These are phyloP conservation scores for Zaprionus inermis DNA, from an alignment of 1,140 invertebrate species.

Conservation along the genomic window DNA sequence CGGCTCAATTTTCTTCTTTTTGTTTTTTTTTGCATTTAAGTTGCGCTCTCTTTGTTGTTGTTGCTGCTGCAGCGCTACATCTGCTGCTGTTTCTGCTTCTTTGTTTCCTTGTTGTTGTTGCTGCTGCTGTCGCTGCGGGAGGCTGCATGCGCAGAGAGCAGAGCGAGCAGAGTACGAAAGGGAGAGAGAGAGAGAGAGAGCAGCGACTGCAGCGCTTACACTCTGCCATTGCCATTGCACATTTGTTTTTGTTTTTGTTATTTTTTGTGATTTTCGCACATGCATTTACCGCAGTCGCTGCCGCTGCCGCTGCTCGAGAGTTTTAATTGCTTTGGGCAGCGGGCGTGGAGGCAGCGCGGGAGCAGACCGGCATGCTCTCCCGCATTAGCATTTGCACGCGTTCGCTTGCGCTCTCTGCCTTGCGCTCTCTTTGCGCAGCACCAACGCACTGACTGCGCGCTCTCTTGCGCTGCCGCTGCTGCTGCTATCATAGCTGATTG, in stretches of 20 bases:
- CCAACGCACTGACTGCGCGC: constrained; percentile 47
- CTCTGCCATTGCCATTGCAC: not conserved
- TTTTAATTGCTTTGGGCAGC: constrained; percentile 14
- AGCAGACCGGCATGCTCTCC: not conserved
- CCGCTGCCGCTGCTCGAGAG: constrained; percentile 7
- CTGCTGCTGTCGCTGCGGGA: not conserved
- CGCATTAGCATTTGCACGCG: constrained; percentile 10
- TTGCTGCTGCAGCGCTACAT: constrained; percentile 1
- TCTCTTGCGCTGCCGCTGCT: constrained; percentile 43
- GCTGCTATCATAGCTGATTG: constrained; percentile 15
- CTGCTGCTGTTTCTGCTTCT: not conserved
- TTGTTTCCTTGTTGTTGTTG: constrained; percentile 5
- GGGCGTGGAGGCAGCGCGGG: not conserved
- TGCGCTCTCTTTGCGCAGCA: constrained; percentile 58
- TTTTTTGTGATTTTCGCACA: not conserved
- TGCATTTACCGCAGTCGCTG: not conserved
- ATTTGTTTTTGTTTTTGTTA: not conserved
- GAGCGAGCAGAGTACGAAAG: not conserved
- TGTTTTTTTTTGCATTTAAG: too few species aligned
- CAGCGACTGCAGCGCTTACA: not conserved
- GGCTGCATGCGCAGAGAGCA: constrained; percentile 34
- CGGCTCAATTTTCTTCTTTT: constrained; percentile 14
- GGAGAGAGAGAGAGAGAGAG: not conserved
- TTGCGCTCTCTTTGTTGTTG: constrained; percentile 1
- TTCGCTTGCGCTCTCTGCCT: constrained; percentile 1